Base-by-base conservation (phyloP, 2,888 invertebrate genomes). In the Adineta ricciae region DNA sequence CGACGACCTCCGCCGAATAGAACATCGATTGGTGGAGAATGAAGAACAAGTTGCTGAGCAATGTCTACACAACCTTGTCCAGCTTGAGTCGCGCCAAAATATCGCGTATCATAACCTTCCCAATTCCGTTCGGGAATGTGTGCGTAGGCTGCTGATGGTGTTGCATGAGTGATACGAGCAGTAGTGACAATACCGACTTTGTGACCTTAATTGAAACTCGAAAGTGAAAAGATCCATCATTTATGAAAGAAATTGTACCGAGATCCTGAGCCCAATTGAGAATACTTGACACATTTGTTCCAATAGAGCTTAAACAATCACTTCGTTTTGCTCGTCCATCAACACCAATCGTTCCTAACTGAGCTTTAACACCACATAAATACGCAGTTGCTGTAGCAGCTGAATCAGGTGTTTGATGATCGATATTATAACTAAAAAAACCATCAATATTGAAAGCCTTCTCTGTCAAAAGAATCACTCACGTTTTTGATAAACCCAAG, bases 351-450 rank as follows among this genome's bases (percentile, higher is more conserved):
- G 94, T 94, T 88, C 93, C 93, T 88, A 93, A 93, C 90, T 95
- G 96, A 1, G 93, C 93, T 90, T 96, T 96, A 0, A 95, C 93
- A 0, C 96, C 96, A 84, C 93, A 92, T 88, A 96, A 94, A 84
- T 95, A 91, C 0, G 96, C 96, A 0, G 96, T 96, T 0, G 95
- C 96, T 0, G 96, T 94, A 73, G 94, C 94, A 0, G 95, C 94
- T 0, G 96, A 96, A 89, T 96, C 96, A 0, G 96, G 94, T 0
- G 95, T 95, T 92, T 95, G 94, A 88, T 94, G 94, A 89, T 96
- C 93, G 0, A 94, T 93, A 86, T 94, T 94, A 89, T 96, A 96
- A 0, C 96, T 96, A 95, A 95, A 90, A 38, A 86, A 19, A 78
- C 32, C 84, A 54, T 8, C 46, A 46, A 46, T 46, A 16, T 11